phyloP scores from a whole-genome alignment of 2,888 invertebrate genomes.

The Glyphotaelius pellucidus region DNA sequence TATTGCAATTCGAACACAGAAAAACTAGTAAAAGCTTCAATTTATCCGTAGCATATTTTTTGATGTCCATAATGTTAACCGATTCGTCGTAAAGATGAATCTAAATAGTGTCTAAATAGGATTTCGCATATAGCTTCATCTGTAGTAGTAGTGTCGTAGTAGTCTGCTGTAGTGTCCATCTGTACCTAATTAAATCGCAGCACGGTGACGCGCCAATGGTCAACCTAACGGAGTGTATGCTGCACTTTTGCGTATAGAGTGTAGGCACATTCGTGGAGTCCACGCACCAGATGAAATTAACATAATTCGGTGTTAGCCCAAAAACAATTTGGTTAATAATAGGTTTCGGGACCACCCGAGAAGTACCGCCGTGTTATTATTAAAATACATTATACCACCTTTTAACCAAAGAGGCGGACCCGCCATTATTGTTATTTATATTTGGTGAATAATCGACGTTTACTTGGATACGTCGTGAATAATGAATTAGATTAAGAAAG shows the following conservation, averaged over 20 bases:
- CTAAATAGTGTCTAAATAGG: no score
- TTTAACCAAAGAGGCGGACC: conserved; percentile 4
- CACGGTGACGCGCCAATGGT: background rate
- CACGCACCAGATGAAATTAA: background rate
- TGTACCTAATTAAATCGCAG: background rate
- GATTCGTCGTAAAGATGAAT: no score
- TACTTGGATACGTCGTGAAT: background rate
- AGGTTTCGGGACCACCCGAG: conserved; percentile 23
- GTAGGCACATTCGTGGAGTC: background rate
- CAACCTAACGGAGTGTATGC: background rate
- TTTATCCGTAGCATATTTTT: no score
- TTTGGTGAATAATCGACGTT: background rate
- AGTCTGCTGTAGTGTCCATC: no score
- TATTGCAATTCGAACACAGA: no score
- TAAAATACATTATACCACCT: conserved; percentile 20
- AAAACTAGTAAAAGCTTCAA: no score
- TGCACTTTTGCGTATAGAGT: background rate
- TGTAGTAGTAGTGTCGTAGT: no score
- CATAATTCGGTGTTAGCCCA: background rate
- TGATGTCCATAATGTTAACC: no score
- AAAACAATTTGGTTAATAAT: conserved; percentile 2
- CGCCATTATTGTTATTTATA: conserved; percentile 2
- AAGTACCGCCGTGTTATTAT: conserved; percentile 18
- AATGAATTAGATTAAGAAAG: background rate
- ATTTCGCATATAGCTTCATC: no score